phyloP scores from a whole-genome alignment of 2,888 invertebrate genomes.

The Pseudanteris insignis region DNA sequence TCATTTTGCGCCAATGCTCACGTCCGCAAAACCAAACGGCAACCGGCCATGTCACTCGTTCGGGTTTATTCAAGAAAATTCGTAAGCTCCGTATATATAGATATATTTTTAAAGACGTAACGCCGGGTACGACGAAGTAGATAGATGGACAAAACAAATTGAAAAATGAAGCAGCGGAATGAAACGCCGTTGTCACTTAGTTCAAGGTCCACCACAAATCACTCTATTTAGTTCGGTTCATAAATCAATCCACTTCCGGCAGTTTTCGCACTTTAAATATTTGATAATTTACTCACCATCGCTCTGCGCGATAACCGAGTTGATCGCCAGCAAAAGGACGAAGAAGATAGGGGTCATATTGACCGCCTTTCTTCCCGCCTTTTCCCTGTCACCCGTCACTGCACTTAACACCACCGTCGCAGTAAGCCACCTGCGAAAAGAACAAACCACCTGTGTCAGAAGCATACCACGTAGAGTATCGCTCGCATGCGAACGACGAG shows the following conservation, averaged over 20 bases:
- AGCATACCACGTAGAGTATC: constrained; percentile 49
- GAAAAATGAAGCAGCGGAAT: not conserved
- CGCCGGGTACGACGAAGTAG: too few relatives aligned
- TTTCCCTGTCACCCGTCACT: constrained; percentile 61
- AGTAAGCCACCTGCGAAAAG: constrained; percentile 60
- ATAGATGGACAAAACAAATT: too few relatives aligned
- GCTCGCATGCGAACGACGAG: not conserved
- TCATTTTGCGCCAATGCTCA: too few relatives aligned
- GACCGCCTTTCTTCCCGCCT: constrained; percentile 62
- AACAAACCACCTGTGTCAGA: constrained; percentile 60
- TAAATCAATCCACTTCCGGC: constrained; percentile 26
- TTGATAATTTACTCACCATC: constrained; percentile 61
- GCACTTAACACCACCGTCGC: constrained; percentile 62
- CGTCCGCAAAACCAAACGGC: too few relatives aligned
- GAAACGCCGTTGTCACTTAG: constrained; percentile 6
- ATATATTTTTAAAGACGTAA: too few relatives aligned
- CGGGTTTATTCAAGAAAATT: too few relatives aligned
- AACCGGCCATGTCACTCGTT: too few relatives aligned
- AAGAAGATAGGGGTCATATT: constrained; percentile 66
- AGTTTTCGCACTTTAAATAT: constrained; percentile 39
- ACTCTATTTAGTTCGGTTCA: constrained; percentile 17
- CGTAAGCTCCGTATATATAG: too few relatives aligned
- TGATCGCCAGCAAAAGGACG: constrained; percentile 66
- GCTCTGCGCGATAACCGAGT: constrained; percentile 65
- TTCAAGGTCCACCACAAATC: constrained; percentile 21